phyloP scores from a whole-genome alignment of 1,140 invertebrate species.

The Bombus huntii region DNA sequence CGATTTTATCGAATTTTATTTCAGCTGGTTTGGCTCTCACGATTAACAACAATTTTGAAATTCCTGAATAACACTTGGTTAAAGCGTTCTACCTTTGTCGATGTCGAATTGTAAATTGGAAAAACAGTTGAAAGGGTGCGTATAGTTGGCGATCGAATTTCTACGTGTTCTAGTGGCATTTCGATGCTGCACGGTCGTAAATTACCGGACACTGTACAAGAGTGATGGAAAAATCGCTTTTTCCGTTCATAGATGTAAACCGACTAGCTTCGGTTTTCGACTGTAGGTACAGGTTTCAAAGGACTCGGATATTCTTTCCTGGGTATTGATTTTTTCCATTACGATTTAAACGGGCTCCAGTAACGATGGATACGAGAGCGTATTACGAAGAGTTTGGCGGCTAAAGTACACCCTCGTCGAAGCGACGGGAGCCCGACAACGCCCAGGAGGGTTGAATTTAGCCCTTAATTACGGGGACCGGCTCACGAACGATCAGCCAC shows the following conservation, averaged over 20 bases:
- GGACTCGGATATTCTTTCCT: neutral
- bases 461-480: slow-evolving; percentile 63
- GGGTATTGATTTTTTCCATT: slow-evolving; percentile 62
- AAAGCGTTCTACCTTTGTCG: no score
- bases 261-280: neutral
- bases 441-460: slow-evolving; percentile 61
- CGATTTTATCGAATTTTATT: no score
- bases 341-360: slow-evolving; percentile 50
- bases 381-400: slow-evolving; percentile 48
- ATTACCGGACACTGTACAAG: no score
- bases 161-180: no score
- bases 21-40: no score
- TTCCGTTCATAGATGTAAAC: neutral
- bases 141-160: no score
- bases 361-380: slow-evolving; percentile 51
- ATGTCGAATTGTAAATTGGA: no score
- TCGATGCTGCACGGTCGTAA: no score
- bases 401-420: slow-evolving; percentile 60
- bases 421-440: slow-evolving; percentile 48
- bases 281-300: neutral
- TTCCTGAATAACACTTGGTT: no score
- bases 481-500: slow-evolving; percentile 45
- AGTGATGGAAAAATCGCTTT: neutral
- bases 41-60: no score
- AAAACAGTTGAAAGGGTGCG: no score